These are phyloP conservation scores for Arnoldichthys spilopterus DNA, from an alignment of 2,797 vertebrate genomes.

Conservation along the genomic window DNA sequence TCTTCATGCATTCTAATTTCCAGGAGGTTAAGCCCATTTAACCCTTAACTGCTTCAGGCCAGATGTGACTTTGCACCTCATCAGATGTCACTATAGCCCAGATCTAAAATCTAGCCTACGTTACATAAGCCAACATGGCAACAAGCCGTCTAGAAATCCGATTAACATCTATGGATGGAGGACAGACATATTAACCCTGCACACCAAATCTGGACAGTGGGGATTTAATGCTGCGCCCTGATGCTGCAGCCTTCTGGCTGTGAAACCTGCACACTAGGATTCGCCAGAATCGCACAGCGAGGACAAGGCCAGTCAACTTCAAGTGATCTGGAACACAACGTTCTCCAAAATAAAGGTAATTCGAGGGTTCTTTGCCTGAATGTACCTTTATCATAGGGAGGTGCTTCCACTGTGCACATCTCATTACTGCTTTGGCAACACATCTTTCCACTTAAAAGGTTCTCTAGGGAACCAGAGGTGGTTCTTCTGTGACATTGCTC, in stretches of 20 bases:
- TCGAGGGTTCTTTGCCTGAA: too few relatives aligned
- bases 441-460: too few relatives aligned
- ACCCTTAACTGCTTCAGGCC: not conserved
- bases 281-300: conserved; percentile 7
- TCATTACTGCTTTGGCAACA: too few relatives aligned
- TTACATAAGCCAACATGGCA: conserved; percentile 41
- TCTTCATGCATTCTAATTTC: not conserved
- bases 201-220: conserved; percentile 23
- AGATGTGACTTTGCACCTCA: not conserved
- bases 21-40: not conserved
- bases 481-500: too few relatives aligned
- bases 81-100: not conserved
- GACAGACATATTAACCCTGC: conserved; percentile 18
- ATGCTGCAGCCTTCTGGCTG: conserved; percentile 28
- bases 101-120: conserved; percentile 14
- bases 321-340: not conserved
- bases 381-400: too few relatives aligned
- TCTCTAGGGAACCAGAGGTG: too few relatives aligned
- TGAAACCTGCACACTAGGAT: conserved; percentile 29
- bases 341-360: not conserved
- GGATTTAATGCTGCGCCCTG: conserved; percentile 34
- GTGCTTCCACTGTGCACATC: too few relatives aligned
- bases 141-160: conserved; percentile 46
- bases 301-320: not conserved
- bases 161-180: conserved; percentile 37